Conservation (phyloP, 2,797 vertebrate genomes). For the Craterocephalus amniculus region DNA sequence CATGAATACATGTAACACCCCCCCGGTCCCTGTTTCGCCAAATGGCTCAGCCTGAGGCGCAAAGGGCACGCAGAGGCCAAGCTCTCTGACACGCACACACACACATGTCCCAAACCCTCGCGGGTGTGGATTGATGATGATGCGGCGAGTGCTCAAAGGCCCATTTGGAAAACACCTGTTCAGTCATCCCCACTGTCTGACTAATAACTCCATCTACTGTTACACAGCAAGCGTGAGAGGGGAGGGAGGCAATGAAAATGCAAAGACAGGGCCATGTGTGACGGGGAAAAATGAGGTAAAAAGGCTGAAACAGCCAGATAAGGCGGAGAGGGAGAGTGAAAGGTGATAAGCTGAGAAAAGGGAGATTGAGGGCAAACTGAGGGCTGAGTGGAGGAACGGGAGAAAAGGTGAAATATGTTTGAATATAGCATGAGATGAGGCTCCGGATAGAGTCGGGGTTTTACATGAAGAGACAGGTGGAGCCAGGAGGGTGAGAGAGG, state of each 20-base stretch:
- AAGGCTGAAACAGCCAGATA: conserved; percentile 61
- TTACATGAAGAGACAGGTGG: conserved; percentile 67
- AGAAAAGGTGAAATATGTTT: conserved; percentile 33
- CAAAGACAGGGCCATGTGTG: conserved; percentile 20
- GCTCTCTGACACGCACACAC: conserved; percentile 46
- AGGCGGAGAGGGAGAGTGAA: conserved; percentile 40
- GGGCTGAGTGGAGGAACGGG: conserved; percentile 6
- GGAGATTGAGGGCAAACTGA: conserved; percentile 28
- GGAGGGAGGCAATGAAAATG: conserved; percentile 35
- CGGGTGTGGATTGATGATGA: conserved; percentile 55
- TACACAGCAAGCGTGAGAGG: conserved; percentile 56
- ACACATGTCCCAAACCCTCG: conserved; percentile 20
- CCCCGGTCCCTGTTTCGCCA: conserved; percentile 52
- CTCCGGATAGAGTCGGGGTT: conserved; percentile 40
- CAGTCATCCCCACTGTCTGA: conserved; percentile 75
- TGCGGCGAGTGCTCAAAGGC: conserved; percentile 70
- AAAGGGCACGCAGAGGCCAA: conserved; percentile 77
- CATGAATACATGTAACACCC: conserved; percentile 36
- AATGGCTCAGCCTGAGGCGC: conserved; percentile 76
- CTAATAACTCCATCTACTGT: conserved; percentile 83
- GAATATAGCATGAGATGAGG: conserved; percentile 38
- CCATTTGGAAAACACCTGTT: conserved; percentile 87
- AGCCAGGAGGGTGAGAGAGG: conserved; percentile 26
- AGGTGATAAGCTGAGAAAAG: conserved; percentile 46
- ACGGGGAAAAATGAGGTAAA: conserved; percentile 34